phyloP scores from a whole-genome alignment of 2,113 vertebrate species.

The Mus pahari region DNA sequence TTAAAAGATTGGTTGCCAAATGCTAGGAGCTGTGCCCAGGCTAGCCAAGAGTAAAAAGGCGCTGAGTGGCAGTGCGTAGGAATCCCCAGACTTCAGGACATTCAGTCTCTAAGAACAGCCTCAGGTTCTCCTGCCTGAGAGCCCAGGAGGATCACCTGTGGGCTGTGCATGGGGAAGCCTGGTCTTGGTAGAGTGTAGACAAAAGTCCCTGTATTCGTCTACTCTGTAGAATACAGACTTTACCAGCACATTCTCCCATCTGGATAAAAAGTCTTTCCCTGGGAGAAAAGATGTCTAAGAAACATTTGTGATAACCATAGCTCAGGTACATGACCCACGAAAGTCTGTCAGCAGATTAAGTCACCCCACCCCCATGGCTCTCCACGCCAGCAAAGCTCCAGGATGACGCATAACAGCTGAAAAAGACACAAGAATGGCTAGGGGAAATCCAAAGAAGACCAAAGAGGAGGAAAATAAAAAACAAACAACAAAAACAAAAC shows the following conservation, averaged over 20 bases:
- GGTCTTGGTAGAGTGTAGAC: not conserved
- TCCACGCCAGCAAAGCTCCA: too few relatives aligned
- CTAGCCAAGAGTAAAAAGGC: not conserved
- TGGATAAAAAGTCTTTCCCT: not conserved
- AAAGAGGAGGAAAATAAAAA: too few relatives aligned
- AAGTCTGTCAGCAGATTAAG: not conserved
- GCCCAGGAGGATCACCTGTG: not conserved
- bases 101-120: not conserved
- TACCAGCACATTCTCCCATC: not conserved
- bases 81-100: not conserved
- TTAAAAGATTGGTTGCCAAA: too few relatives aligned
- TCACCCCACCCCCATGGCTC: too few relatives aligned
- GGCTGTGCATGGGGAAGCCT: not conserved
- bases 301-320: not conserved
- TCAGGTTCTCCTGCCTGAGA: not conserved
- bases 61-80: not conserved
- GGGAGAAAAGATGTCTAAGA: not conserved
- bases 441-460: not conserved
- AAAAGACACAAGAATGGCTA: not conserved
- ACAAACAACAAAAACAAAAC: not conserved
- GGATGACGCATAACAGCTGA: not conserved
- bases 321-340: too few relatives aligned
- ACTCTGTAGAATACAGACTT: too few relatives aligned
- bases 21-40: not conserved
- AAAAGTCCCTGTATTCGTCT: not conserved